Evolutionary conservation across 1,140 invertebrate species (phyloP), one percentile per base, ranked within the genome.

Genomic region (Diorhabda elongata): DNA sequence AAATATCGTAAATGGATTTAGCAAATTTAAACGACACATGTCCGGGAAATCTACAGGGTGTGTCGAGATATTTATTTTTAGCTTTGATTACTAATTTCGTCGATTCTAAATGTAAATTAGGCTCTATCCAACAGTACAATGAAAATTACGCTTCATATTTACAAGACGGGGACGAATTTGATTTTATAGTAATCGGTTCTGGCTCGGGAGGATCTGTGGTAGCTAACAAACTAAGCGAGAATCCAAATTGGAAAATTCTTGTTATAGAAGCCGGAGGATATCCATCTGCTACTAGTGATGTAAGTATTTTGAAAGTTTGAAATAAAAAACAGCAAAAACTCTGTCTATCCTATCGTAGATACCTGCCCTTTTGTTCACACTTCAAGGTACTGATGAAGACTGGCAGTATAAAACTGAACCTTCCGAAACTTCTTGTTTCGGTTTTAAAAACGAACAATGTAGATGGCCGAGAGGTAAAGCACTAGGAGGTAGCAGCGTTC

Each of bases 351-450:
- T n/a, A 3, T 58, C 47, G 9, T 57, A 76, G 73, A 71, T 76
- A 60, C 75, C 75, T 6, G 61, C 58, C 8, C 44, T 73, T 3
- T 57, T 73, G 5, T 75, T 73, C 43, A 72, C 63, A 62, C 61
- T 76, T 3, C 71, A 73, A 71, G 60, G 44, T 2, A 69, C 67
- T 1, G 42, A 58, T 3, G 75, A 75, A 70, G 95, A 97, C 80
- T 97, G 94, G 94, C 87, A 90, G 73, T 97, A 95, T 80, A 91
- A 91, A 81, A 96, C 92, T 0, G 92, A 94, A 73, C 92, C 93
- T 0, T 93, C 92, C 44, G 87, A 88, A 56, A 87, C 87, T 63
- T 89, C 91, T 0, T 94, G 92, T 70, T 82, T 92, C 58, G 92
- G 87, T 2, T 61, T 74, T 59, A 80, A 77, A 67, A 58, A 79